Percentiles rank a stretch among this genome's conserved stretches.
Conservation (phyloP, 2,888 invertebrate genomes). For the Sipha maydis region DNA sequence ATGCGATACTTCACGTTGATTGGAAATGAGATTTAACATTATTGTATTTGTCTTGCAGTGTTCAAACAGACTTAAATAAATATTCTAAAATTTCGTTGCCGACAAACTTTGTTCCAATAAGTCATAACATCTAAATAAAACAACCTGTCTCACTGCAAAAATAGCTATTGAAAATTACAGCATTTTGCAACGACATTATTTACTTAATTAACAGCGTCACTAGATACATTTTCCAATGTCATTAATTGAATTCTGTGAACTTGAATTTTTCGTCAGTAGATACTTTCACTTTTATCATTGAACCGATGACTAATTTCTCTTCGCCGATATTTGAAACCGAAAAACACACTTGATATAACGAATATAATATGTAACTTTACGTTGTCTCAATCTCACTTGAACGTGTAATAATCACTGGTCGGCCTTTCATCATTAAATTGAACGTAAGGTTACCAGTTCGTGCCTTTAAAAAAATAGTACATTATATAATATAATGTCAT, state of each 20-base stretch:
- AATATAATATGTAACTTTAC: neutral
- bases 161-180: too few relatives aligned
- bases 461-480: too few relatives aligned
- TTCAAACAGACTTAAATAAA: neutral
- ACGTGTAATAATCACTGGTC: too few relatives aligned
- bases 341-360: neutral
- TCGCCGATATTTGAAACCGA: slow-evolving; percentile 6
- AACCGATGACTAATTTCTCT: slow-evolving; percentile 33
- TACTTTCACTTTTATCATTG: slow-evolving; percentile 49
- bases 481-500: too few relatives aligned
- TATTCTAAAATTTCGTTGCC: neutral
- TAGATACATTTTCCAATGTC: slow-evolving; percentile 17
- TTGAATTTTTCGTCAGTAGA: slow-evolving; percentile 23
- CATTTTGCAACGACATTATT: neutral
- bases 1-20: too few relatives aligned
- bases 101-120: neutral
- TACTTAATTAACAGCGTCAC: neutral
- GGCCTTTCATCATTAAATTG: too few relatives aligned
- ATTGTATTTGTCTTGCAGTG: too few relatives aligned
- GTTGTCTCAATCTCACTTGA: neutral
- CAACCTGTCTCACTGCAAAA: neutral
- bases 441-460: too few relatives aligned
- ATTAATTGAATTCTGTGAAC: slow-evolving; percentile 40
- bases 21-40: too few relatives aligned
- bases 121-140: neutral